A percentile compares a stretch with the other conserved stretches of the same genome.
Conservation (phyloP, 2,888 invertebrate genomes). For the Allygus modestus region DNA sequence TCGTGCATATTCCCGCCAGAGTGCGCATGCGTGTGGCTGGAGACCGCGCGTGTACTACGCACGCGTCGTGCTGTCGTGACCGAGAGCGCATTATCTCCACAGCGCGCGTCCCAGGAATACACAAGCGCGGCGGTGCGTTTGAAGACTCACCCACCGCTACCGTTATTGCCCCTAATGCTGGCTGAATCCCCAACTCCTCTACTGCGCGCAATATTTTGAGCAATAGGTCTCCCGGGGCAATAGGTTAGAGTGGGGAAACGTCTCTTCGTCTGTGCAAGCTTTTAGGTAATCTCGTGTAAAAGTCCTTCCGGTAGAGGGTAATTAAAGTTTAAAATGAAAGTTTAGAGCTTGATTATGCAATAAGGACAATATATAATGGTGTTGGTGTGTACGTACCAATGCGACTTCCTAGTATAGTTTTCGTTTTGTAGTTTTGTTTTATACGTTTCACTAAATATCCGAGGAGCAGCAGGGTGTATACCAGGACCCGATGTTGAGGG, state of each 20-base stretch:
- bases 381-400: no score
- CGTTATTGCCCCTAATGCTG: conserved; percentile 17
- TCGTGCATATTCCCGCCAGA: no score
- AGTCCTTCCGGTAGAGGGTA: background rate
- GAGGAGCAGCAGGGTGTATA: no score
- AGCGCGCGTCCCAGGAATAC: background rate
- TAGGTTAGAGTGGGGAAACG: background rate
- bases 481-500: no score
- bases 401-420: no score
- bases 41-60: background rate
- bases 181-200: conserved; percentile 16
- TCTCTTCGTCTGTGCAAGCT: conserved; percentile 1
- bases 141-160: conserved; percentile 30
- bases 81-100: background rate
- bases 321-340: background rate
- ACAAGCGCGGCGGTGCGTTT: conserved; percentile 13
- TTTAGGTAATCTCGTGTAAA: background rate
- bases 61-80: background rate
- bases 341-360: no score
- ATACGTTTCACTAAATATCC: no score
- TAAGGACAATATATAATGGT: no score
- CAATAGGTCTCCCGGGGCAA: background rate
- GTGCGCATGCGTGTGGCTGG: no score
- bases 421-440: no score
- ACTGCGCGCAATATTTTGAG: conserved; percentile 27